Evolutionary conservation across 2,888 invertebrate species (phyloP), one percentile per base, ranked within the genome.

Genomic region (Pogonocherus hispidulus): DNA sequence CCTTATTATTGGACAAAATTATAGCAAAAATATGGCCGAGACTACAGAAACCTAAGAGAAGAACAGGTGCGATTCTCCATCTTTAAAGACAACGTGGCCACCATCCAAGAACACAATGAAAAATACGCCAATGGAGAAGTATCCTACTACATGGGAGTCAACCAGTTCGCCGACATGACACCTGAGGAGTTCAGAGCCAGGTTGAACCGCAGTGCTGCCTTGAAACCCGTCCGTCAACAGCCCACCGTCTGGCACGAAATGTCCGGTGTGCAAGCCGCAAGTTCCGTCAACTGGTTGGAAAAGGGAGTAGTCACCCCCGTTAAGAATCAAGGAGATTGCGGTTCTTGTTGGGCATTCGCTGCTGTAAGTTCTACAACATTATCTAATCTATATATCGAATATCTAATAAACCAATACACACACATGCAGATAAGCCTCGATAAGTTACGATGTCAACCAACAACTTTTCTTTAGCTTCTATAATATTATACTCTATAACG

Each of bases 311-410:
- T 89, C 1, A 88, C 88, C 2, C 85, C 85, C 0, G 84, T 88
- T 5, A 88, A 88, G 75, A 81, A 88, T 74, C 87, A 89, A 81
- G 87, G 88, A 6, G 84, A 86, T 22, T 90, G 90, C 81, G 90
- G 90, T 4, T 88, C 88, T 1, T 91, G 90, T 80, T 91, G 90
- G 90, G 86, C 90, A 2, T 91, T 91, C 83, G 89, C 88, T 76
- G 81, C 89, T n/a, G 86, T 87, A 82, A 86, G 85, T 47, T n/a
- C n/a, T 8, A 27, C 3, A 8, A 27, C 8, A 27, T 27, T 27
- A 27, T 27, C 27, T 8, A 27, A 27, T 27, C 27, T 5, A 8
- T 27, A 27, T 27, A 5, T 27, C 4, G 4, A 27, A 8, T 8
- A 5, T 5, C n/a, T n/a, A n/a, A n/a, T n/a, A n/a, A n/a, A n/a